A percentile compares a stretch with the other conserved stretches of the same genome.
Conservation (phyloP, 2,797 vertebrate genomes). For the Hemibagrus guttatus region DNA sequence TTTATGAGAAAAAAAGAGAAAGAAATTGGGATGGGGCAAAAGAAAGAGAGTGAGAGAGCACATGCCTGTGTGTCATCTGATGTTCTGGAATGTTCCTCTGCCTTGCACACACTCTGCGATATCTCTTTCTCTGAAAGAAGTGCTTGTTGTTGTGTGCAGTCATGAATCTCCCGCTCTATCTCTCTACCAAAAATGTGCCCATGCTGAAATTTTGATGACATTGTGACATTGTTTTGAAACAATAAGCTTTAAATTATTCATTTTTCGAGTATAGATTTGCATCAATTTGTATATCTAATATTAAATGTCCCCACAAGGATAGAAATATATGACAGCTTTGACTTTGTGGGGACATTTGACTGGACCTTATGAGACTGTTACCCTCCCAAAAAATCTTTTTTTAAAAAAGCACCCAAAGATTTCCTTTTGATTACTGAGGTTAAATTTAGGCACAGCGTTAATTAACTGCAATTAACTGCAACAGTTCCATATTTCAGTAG, state of each 20-base stretch:
- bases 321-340: not conserved
- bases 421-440: not conserved
- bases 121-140: constrained; percentile 60
- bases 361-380: not conserved
- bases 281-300: not conserved
- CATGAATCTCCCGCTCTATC: constrained; percentile 7
- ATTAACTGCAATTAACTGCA: not conserved
- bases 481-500: not conserved
- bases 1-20: constrained; percentile 3
- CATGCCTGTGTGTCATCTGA: constrained; percentile 56
- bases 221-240: not conserved
- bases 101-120: constrained; percentile 52
- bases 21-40: constrained; percentile 6
- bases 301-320: not conserved
- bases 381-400: not conserved
- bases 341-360: not conserved
- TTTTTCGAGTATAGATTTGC: not conserved
- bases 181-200: not conserved
- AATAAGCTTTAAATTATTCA: not conserved
- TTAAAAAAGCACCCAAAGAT: not conserved
- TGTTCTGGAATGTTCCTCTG: constrained; percentile 42
- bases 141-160: constrained; percentile 49
- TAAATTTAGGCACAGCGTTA: not conserved
- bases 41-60: constrained; percentile 24
- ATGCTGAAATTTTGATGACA: not conserved